A percentile compares a stretch with the other conserved stretches of the same genome.
Evolutionary conservation across 2,113 vertebrate species (phyloP).

Genomic region (Mormyrus lacerda): DNA sequence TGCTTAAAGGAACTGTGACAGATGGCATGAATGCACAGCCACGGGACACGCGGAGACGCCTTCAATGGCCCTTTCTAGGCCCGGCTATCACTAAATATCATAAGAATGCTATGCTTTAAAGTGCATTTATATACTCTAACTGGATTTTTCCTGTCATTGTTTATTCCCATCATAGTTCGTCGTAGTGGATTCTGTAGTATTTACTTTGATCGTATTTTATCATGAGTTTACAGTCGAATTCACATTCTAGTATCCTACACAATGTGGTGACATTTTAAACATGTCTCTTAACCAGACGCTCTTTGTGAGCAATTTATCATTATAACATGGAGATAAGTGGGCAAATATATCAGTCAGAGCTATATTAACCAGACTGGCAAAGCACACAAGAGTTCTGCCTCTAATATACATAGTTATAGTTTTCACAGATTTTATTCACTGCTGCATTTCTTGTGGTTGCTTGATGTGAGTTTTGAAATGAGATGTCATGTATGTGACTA

Average conservation of each 20-base stretch:
- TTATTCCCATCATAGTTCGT: not conserved
- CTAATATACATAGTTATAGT: not conserved
- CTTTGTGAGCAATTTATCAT: not conserved
- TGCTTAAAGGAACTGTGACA: not conserved
- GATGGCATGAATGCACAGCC: not conserved
- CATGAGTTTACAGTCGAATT: not conserved
- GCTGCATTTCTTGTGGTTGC: not conserved
- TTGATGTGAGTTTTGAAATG: not conserved
- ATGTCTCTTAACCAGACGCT: not conserved
- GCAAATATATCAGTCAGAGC: not conserved
- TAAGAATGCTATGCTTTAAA: not conserved
- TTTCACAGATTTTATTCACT: not conserved
- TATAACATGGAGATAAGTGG: not conserved
- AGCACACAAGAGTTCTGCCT: not conserved
- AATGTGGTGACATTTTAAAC: not conserved
- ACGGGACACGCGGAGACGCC: not conserved
- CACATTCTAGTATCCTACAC: not conserved
- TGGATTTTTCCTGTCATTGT: not conserved
- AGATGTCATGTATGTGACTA: not conserved
- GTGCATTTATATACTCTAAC: not conserved
- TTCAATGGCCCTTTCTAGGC: not conserved
- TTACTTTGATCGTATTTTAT: not conserved
- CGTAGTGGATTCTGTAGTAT: not conserved
- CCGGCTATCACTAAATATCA: not conserved
- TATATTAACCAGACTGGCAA: not conserved